Evolutionary conservation across 64 coral and sea anemone genomes (phyloP), one percentile per base, ranked within the genome.

Genomic region (Orbicella faveolata): DNA sequence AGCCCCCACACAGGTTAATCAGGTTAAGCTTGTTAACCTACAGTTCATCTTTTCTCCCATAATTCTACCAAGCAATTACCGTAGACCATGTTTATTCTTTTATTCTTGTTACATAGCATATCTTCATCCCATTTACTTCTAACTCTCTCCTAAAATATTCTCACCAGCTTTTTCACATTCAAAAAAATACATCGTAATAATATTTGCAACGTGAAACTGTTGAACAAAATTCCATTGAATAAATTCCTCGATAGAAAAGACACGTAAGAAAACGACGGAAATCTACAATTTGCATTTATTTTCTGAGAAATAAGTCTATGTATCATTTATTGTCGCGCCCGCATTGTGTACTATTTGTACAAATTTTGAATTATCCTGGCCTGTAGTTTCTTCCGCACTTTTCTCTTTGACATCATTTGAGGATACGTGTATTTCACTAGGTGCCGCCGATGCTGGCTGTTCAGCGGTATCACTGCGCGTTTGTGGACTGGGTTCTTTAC

Each of bases 381-480:
- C 63, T 72, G 11, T 51, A 48, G 44, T 85, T 39, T 70, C 34
- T 73, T 85, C 82, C 77, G 20, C 35, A 18, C 34, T 76, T 41
- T 16, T 76, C 26, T 74, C 75, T 78, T 78, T 39, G 75, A 34
- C 41, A n/a, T 78, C 75, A 78, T 52, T 78, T 51, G 75, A 44
- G 10, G 26, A 13, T 52, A 72, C 36, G 21, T 52, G 82, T 37
- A 72, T 85, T 85, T 85, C 82, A 13, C 82, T 85, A 68, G 82
- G 82, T 73, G 82, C 82, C 20, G 82, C 33, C 13, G 65, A 73
- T 70, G 65, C 63, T 85, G 65, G 82, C 82, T 85, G 82, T 72
- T 85, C 82, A 85, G 82, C 64, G 63, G 75, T 78, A 78, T 78
- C 75, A 20, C 63, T 85, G 63, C 3, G 67, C 21, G 21, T 70